A percentile compares a stretch with the other conserved stretches of the same genome.
These are phyloP conservation scores for Ceyx cyanopectus DNA, from an alignment of 2,113 vertebrate genomes.

Conservation along the genomic window DNA sequence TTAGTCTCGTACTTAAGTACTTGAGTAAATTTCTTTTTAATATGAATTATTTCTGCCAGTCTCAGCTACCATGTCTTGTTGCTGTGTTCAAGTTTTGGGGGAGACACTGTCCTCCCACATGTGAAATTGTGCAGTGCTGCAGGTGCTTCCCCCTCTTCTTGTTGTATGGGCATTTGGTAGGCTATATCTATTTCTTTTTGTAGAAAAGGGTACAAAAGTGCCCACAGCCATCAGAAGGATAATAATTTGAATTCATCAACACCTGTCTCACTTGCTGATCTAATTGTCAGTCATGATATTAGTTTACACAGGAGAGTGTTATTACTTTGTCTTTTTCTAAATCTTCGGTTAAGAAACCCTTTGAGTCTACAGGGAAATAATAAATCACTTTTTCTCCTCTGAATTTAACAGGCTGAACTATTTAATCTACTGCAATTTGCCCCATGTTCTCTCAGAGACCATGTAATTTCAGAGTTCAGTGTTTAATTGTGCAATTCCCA, in stretches of 20 bases:
- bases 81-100: not conserved
- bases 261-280: not conserved
- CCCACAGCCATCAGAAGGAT: not conserved
- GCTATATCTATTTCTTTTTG: not conserved
- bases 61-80: not conserved
- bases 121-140: not conserved
- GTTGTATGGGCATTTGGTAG: not conserved
- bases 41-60: not conserved
- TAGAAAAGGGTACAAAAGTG: not conserved
- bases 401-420: slow-evolving; percentile 27
- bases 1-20: not conserved
- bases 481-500: slow-evolving; percentile 31
- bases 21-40: not conserved
- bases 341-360: not conserved
- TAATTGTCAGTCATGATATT: not conserved
- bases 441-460: not conserved
- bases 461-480: not conserved
- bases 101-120: not conserved
- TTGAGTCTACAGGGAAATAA: not conserved
- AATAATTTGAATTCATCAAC: not conserved
- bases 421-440: not conserved
- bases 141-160: not conserved
- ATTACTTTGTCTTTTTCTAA: not conserved
- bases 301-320: not conserved
- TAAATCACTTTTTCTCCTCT: slow-evolving; percentile 12